Base-by-base conservation (phyloP, 2,113 vertebrate genomes). In the Leptosomus discolor region DNA sequence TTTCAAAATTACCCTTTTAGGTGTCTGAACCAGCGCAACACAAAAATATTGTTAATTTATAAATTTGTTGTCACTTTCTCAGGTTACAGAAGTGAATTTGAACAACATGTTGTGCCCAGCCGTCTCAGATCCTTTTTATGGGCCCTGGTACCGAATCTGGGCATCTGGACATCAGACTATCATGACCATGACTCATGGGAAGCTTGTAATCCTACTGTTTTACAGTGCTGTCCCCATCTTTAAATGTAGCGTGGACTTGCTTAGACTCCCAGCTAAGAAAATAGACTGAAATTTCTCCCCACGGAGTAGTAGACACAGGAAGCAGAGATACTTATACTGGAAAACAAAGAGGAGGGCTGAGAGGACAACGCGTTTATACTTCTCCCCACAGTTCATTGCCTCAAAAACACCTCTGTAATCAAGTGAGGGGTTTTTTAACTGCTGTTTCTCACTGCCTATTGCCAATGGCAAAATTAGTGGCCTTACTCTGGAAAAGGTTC, bases 91-190 rank as follows among this genome's bases (percentile, higher is more conserved):
- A 98, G 99, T 99, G 96, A 99, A 99, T 97, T 98, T 99, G 97
- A 99, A 99, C 98, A 99, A 99, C 98, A 99, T 99, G 99, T 97
- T 99, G 96, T 99, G 99, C 95, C 99, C 99, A 46, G 99, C 99
- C 4, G 98, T 99, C 97, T 99, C 99, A 10, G 99, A 99, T 85
- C 99, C 99, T 65, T 99, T 99, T 84, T 99, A 99, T 67, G 99
- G 99, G 86, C 99, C 98, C 27, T 99, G 99, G 99, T 99, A 99
- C 97, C 98, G 99, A 80, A 98, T 99, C 74, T 99, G 99, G 99
- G 99, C 99, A 27, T 98, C 98, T 15, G 99, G 98, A 94, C 99
- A 99, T 98, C 99, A 99, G 98, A 99, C 99, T 70, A 70, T 99
- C 93, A 98, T 99, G 98, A 99, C 99, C 29, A 98, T 99, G 98